Base-by-base conservation (phyloP, 2,888 invertebrate species). In the Odiellus spinosus region DNA sequence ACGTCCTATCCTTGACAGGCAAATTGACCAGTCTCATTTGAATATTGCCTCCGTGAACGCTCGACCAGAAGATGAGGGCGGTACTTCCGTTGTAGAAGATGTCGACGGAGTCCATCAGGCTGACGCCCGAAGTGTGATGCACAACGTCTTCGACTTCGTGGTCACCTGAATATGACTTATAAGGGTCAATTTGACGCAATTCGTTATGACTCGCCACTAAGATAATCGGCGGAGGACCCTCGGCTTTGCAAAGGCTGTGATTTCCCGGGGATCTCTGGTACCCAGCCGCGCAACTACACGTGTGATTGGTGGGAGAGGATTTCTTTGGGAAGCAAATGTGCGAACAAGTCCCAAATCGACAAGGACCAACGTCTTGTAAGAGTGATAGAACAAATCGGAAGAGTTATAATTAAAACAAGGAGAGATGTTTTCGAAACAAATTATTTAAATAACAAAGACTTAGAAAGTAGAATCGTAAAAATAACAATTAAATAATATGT, bases 311-410 rank as follows among this genome's bases (percentile, higher is more conserved):
- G 5, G 26, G 26, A 6, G 26, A 26, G 56, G 73, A 69, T 55
- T 74, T 74, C 55, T 74, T 73, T 48, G 73, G 73, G 17, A 78
- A 71, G 60, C 84, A 85, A 45, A 78, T 69, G 64, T 87, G 86
- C 17, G 85, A 77, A 62, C 87, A 87, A 3, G 76, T 71, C 41
- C 77, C 76, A 73, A 82, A 82, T 45, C 72, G 67, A 62, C 82
- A 82, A 43, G 61, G 52, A 1, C 53, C 55, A 46, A 46, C 47
- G 17, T 49, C 50, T 43, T 36, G 17, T 46, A 42, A 18, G 46
- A 26, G 32, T 43, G 10, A 44, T 26, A 6, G 26, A 26, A 26
- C 12, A 18, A 32, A 14, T 44, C 35, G 26, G 26, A 26, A 4
- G 26, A 26, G 26, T 26, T 26, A 26, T 26, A 8, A 26, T 26